phyloP scores from a whole-genome alignment of 2,888 invertebrate genomes.

The Scaptomyza tumidula region DNA sequence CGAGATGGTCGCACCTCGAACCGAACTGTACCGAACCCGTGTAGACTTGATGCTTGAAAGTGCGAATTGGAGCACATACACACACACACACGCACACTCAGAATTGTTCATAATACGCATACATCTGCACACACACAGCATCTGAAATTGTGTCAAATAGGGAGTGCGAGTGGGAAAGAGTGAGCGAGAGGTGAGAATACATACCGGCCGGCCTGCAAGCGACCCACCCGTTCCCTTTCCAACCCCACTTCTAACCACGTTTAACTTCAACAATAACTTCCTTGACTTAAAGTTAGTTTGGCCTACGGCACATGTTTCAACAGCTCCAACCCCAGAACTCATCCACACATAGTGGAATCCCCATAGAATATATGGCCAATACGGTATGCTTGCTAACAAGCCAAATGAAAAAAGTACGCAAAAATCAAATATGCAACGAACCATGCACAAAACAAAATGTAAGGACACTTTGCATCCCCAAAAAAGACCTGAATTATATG shows the following conservation, averaged over 20 bases:
- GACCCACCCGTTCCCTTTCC: not conserved
- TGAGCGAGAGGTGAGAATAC: not conserved
- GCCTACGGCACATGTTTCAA: conserved; percentile 17
- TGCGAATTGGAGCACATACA: conserved; percentile 48
- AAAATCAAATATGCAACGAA: conserved; percentile 22
- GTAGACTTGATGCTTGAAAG: conserved; percentile 38
- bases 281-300: not conserved
- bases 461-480: no score
- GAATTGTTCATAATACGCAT: not conserved
- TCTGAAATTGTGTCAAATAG: conserved; percentile 64
- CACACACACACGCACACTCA: not conserved
- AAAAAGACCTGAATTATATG: no score
- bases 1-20: conserved; percentile 15
- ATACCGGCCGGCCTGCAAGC: not conserved
- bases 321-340: not conserved
- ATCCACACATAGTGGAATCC: not conserved
- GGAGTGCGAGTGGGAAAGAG: not conserved
- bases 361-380: conserved; percentile 16
- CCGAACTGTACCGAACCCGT: conserved; percentile 13
- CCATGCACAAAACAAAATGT: not conserved
- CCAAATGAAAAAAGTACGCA: not conserved
- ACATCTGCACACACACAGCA: conserved; percentile 41
- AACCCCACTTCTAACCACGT: no score
- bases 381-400: conserved; percentile 12
- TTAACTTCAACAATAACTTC: not conserved